phyloP scores from a whole-genome alignment of 2,113 vertebrate species.

The Zosterops pallidus region DNA sequence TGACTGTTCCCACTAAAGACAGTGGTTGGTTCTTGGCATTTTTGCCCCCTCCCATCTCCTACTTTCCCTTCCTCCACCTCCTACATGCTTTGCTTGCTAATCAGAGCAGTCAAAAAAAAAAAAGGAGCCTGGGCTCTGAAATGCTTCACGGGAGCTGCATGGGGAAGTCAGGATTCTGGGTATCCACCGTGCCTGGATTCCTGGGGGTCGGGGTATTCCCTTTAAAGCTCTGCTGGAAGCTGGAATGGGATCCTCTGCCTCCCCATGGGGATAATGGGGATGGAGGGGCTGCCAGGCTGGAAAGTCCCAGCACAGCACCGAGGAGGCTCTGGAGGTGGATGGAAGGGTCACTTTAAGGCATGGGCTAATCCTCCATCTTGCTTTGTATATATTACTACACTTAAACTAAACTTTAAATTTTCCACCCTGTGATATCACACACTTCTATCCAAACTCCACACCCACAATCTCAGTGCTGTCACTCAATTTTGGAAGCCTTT shows the following conservation, averaged over 20 bases:
- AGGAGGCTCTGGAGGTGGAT: neutral
- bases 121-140: neutral
- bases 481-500: neutral
- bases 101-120: neutral
- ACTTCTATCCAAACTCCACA: neutral
- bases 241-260: neutral
- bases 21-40: neutral
- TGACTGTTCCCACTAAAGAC: constrained; percentile 2
- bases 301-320: fast-evolving
- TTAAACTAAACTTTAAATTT: neutral
- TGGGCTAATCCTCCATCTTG: too few species aligned
- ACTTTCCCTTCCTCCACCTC: neutral
- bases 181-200: neutral
- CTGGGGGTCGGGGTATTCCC: neutral
- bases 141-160: neutral
- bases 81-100: neutral
- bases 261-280: neutral
- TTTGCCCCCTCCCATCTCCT: neutral
- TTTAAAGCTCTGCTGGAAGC: neutral
- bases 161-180: neutral
- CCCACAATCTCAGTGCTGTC: neutral
- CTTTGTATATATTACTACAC: neutral
- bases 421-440: neutral
- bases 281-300: neutral
- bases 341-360: neutral